A percentile compares a stretch with the other conserved stretches of the same genome.
These are phyloP conservation scores for Dinoponera quadriceps DNA, from an alignment of 1,140 invertebrate genomes.

Conservation along the genomic window DNA sequence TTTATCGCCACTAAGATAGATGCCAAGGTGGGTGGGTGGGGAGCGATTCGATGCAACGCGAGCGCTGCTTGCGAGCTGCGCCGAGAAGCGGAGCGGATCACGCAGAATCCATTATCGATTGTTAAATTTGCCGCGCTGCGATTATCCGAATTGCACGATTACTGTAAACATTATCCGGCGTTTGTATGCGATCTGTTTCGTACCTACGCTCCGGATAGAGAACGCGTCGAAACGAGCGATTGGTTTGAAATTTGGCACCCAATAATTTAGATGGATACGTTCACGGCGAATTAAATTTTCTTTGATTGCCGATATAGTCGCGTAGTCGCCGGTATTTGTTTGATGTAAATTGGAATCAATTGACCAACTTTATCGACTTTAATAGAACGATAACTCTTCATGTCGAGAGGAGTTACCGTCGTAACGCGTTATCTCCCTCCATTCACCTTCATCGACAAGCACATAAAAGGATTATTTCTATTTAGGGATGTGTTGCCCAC, in stretches of 20 bases:
- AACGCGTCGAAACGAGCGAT: not conserved
- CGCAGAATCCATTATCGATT: conserved; percentile 15
- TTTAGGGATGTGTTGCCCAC: no score
- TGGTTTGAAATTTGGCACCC: conserved; percentile 35
- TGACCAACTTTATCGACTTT: not conserved
- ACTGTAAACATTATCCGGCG: conserved; percentile 46
- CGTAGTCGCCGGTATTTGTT: not conserved
- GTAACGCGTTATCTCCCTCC: not conserved
- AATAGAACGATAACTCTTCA: not conserved
- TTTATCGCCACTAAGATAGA: conserved; percentile 23
- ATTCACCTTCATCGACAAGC: not conserved
- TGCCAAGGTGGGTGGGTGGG: not conserved
- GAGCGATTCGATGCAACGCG: conserved; percentile 3
- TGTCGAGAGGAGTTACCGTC: not conserved
- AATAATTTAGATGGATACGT: conserved; percentile 18
- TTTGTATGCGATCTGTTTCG: conserved; percentile 18
- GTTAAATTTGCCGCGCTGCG: conserved; percentile 24
- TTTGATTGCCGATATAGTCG: not conserved
- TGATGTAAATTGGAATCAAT: conserved; percentile 3
- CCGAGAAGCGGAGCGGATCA: conserved; percentile 18
- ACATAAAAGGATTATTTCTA: not conserved
- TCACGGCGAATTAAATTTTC: conserved; percentile 1
- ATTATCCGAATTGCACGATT: conserved; percentile 42
- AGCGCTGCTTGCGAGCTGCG: not conserved
- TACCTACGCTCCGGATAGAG: not conserved